Conservation (phyloP, 2,888 invertebrate species). For the Lamproptera curius region DNA sequence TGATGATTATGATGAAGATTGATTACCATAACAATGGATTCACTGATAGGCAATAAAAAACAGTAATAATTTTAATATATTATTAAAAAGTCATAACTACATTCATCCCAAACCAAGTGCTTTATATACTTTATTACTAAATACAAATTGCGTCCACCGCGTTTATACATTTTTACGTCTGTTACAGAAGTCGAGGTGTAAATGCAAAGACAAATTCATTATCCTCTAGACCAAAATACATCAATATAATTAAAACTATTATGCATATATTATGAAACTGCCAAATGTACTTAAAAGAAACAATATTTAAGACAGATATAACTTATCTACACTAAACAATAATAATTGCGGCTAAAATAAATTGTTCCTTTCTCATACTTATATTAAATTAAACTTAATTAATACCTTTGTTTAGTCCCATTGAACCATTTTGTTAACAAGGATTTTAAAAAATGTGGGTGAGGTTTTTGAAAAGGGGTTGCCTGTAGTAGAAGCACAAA, state of each 20-base stretch:
- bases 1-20: too few relatives aligned
- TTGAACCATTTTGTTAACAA: slow-evolving; percentile 9
- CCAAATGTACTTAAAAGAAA: background rate
- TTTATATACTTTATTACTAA: slow-evolving; percentile 42
- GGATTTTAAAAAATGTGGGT: background rate
- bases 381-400: slow-evolving; percentile 41
- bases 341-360: slow-evolving; percentile 42
- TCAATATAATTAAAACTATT: background rate
- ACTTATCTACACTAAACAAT: slow-evolving; percentile 12
- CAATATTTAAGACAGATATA: background rate
- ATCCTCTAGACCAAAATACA: background rate
- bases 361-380: slow-evolving; percentile 39
- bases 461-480: too few relatives aligned
- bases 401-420: slow-evolving; percentile 34
- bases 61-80: slow-evolving; percentile 44
- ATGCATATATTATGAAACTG: background rate
- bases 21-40: too few relatives aligned
- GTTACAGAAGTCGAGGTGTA: slow-evolving; percentile 4
- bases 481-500: background rate
- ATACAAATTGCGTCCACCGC: slow-evolving; percentile 41
- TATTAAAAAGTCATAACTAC: slow-evolving; percentile 67
- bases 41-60: too few relatives aligned
- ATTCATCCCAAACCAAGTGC: slow-evolving; percentile 76
- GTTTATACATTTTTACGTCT: slow-evolving; percentile 12
- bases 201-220: background rate